Percentiles rank a stretch among this genome's conserved stretches.
Evolutionary conservation across 2,888 invertebrate genomes (phyloP).

Genomic region (Brachypalpus laphriformis): DNA sequence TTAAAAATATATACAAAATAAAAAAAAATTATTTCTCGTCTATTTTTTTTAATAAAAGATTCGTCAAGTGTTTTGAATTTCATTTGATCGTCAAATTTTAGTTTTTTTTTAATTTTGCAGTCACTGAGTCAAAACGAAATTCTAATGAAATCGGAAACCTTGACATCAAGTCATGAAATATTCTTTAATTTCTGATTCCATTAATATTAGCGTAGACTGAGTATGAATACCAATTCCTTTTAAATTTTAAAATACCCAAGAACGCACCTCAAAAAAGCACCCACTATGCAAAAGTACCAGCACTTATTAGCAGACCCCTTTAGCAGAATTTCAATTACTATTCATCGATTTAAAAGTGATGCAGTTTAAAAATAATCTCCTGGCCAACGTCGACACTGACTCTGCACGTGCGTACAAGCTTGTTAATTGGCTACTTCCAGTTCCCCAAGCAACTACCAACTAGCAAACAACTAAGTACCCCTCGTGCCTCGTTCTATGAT

Average conservation of each 20-base stretch:
- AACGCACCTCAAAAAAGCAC: background rate
- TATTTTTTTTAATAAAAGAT: no score
- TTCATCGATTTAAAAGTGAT: slow-evolving; percentile 44
- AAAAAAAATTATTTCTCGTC: no score
- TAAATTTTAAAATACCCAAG: background rate
- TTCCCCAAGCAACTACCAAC: background rate
- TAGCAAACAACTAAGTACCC: background rate
- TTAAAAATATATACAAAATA: no score
- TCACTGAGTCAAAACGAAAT: no score
- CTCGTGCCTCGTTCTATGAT: slow-evolving; percentile 47
- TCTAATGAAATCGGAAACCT: no score
- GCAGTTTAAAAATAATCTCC: slow-evolving; percentile 42
- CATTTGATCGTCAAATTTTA: no score
- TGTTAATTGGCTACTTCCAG: slow-evolving; percentile 53
- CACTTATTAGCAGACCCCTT: background rate
- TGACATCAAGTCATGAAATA: no score
- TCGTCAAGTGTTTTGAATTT: no score
- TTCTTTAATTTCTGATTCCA: no score
- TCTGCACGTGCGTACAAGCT: slow-evolving; percentile 33
- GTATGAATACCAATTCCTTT: no score
- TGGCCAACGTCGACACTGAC: slow-evolving; percentile 23
- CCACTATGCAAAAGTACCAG: background rate
- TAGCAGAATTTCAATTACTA: slow-evolving; percentile 4
- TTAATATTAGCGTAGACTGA: no score
- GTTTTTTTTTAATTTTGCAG: no score